Percentiles rank a stretch among this genome's conserved stretches.
Evolutionary conservation across 2,888 invertebrate species (phyloP).

Genomic region (Caenorhabditis becei): DNA sequence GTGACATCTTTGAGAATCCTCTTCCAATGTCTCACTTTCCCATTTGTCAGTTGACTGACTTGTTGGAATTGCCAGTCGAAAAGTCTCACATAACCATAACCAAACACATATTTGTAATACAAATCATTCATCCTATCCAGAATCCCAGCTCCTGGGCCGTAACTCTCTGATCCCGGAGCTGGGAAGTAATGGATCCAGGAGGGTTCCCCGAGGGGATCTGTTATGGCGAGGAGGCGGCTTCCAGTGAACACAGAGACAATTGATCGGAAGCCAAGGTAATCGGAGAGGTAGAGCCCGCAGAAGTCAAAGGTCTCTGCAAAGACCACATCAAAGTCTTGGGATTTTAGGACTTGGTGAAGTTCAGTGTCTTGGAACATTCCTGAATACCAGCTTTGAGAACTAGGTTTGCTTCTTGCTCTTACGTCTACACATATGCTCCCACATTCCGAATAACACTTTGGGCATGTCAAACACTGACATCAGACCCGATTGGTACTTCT

Average conservation of each 20-base stretch:
- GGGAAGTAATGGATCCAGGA: slow-evolving; percentile 42
- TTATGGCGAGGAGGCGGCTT: slow-evolving; percentile 20
- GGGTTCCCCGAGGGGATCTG: slow-evolving; percentile 31
- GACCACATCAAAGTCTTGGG: slow-evolving; percentile 48
- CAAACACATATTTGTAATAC: slow-evolving; percentile 32
- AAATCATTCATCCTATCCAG: slow-evolving; percentile 41
- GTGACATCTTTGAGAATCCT: slow-evolving; percentile 46
- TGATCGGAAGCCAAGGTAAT: slow-evolving; percentile 30
- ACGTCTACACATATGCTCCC: slow-evolving; percentile 43
- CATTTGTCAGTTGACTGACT: slow-evolving; percentile 21
- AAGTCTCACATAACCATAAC: slow-evolving; percentile 24
- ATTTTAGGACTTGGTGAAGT: slow-evolving; percentile 35
- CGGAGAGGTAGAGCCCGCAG: slow-evolving; percentile 54
- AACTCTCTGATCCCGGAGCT: slow-evolving; percentile 12
- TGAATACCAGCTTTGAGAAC: slow-evolving; percentile 5
- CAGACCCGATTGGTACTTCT: slow-evolving; percentile 31
- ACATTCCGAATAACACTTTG: slow-evolving; percentile 20
- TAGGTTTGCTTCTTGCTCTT: background rate
- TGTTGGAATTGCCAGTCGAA: slow-evolving; percentile 43
- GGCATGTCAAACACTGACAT: slow-evolving; percentile 6
- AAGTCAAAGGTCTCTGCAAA: slow-evolving; percentile 59
- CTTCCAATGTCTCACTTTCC: slow-evolving; percentile 46
- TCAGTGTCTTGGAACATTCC: slow-evolving; percentile 39
- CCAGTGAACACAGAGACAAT: slow-evolving; percentile 53
- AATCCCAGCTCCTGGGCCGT: slow-evolving; percentile 22